Evolutionary conservation across 2,113 vertebrate genomes (phyloP).

Genomic region (Narcine bancroftii): DNA sequence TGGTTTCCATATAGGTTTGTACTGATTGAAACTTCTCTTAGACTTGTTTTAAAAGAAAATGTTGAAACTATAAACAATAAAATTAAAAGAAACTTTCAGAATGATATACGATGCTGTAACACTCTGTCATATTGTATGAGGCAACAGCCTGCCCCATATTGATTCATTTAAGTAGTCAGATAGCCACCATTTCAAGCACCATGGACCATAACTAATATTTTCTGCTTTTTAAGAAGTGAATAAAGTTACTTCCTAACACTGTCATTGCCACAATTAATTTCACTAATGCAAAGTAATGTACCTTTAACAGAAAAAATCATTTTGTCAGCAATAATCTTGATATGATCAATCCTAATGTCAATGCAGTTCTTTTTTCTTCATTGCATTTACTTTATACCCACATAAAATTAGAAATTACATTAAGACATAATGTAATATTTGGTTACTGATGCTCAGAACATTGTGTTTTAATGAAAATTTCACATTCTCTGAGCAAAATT

Average conservation of each 20-base stretch:
- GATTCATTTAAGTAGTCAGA: neutral
- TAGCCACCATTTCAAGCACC: neutral
- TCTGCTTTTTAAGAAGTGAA: neutral
- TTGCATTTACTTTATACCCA: slow-evolving; percentile 26
- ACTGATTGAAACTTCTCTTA: neutral
- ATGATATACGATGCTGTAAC: neutral
- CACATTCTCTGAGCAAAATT: slow-evolving; percentile 21
- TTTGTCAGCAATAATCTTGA: slow-evolving; percentile 28
- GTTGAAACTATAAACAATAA: neutral
- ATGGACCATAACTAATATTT: neutral
- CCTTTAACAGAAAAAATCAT: slow-evolving; percentile 29
- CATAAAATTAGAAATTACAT: slow-evolving; percentile 29
- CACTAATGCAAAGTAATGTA: slow-evolving; percentile 28
- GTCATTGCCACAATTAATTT: neutral
- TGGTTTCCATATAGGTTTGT: neutral
- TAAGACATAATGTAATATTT: slow-evolving; percentile 37
- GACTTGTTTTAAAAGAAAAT: neutral
- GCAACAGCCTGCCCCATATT: neutral
- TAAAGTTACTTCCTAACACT: neutral
- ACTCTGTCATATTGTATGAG: neutral
- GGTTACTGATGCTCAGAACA: slow-evolving; percentile 37
- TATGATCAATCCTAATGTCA: slow-evolving; percentile 8
- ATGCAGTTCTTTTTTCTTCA: slow-evolving; percentile 25
- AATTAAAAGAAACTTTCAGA: neutral
- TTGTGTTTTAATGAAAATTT: slow-evolving; percentile 38